Base-by-base conservation (phyloP, 2,113 vertebrate species). In the Eira barbara region DNA sequence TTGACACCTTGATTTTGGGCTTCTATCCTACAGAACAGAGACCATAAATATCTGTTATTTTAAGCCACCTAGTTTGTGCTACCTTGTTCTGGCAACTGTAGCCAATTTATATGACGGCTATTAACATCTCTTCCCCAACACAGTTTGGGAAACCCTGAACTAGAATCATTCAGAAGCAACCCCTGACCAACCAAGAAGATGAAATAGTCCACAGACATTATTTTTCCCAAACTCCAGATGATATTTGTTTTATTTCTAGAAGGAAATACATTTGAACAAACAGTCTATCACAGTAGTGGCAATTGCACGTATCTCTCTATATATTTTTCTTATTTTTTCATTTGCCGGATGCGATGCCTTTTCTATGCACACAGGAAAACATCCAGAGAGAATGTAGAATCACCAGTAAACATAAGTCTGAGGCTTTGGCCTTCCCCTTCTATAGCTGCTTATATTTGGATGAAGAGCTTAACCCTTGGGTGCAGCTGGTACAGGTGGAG, bases 161-260 rank as follows among this genome's bases (percentile, higher is more conserved):
- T 23, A 76, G 74, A 81, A 36, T 76, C 65, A 59, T 94, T 90
- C 67, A 80, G 67, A 91, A 65, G 45, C 81, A 83, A 69, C 34
- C 42, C 34, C 23, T 12, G 42, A 91, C 42, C 10, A 36, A 95
- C 61, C 25, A 76, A 89, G 49, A 47, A 87, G 25, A 78, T 45
- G 52, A 86, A 82, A 78, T 79, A 49, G 90, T 81, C 71, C 61
- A 31, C 89, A 69, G 29, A 69, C 9, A 31, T 6, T 71, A 31
- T 55, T 15, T 52, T 87, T 34, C 5, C 17, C 1, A 11, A 73
- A 84, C 34, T 96, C 52, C 27, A 88, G 20, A 10, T 12, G 45
- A 31, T 67, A 14, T 61, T 61, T 61, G 0, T 91, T 97, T 97
- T 94, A 94, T 97, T 97, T 94, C 61, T 96, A 88, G 36, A 29